phyloP scores from a whole-genome alignment of 2,888 invertebrate species.

The Eilema sororculum region DNA sequence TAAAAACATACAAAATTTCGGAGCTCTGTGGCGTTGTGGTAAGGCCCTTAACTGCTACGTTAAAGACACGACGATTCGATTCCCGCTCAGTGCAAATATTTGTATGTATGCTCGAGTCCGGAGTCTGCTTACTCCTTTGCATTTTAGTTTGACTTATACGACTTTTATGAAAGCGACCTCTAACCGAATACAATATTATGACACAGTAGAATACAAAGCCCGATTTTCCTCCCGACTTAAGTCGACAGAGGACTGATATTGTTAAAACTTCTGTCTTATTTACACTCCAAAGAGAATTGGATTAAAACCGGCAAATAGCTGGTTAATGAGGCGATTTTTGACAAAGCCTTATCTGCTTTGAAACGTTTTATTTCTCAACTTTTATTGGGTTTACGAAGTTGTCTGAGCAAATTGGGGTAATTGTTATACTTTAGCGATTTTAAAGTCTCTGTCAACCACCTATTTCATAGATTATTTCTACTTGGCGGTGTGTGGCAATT shows the following conservation, averaged over 20 bases:
- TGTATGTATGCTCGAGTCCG: no score
- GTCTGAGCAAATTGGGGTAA: neutral
- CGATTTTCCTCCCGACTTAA: neutral
- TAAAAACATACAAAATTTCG: no score
- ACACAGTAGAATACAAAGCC: neutral
- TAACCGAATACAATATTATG: neutral
- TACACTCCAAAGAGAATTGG: neutral
- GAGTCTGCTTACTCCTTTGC: no score
- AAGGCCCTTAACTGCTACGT: no score
- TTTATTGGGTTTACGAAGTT: slow-evolving; percentile 6
- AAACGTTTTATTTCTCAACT: slow-evolving; percentile 7
- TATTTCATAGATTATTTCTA: no score
- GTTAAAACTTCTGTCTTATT: neutral
- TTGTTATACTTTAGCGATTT: slow-evolving; percentile 3
- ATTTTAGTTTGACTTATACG: no score
- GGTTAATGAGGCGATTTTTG: slow-evolving; percentile 12
- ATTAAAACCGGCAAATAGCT: slow-evolving; percentile 9
- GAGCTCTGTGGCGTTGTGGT: no score
- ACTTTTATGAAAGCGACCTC: neutral
- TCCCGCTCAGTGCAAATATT: no score
- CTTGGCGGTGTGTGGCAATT: no score
- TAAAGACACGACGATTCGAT: no score
- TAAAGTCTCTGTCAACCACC: neutral
- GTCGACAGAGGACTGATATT: neutral
- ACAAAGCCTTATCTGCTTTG: slow-evolving; percentile 9